Evolutionary conservation across 2,888 invertebrate species (phyloP).

Genomic region (Ametastegia equiseti): DNA sequence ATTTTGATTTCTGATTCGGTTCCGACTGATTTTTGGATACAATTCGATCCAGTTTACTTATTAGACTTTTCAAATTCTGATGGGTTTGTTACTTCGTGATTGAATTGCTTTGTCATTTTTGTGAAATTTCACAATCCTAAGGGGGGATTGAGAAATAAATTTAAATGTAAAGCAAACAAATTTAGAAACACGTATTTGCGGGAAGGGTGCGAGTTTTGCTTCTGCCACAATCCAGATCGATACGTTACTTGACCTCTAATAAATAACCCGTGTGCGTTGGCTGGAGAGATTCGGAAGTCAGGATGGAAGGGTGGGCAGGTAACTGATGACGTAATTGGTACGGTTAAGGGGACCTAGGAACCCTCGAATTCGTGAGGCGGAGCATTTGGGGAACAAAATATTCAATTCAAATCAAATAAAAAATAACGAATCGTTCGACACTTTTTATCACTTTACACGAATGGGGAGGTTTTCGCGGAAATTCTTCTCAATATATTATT

Average conservation of each 20-base stretch:
- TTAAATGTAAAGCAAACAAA: neutral
- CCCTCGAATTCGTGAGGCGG: neutral
- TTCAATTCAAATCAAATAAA: neutral
- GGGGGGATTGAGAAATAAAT: too few species aligned
- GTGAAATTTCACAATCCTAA: too few species aligned
- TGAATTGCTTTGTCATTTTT: too few species aligned
- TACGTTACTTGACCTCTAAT: conserved; percentile 25
- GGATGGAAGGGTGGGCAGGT: neutral
- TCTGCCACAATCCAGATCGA: conserved; percentile 2
- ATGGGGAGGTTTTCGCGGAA: too few species aligned
- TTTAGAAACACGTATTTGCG: neutral
- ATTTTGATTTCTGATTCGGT: too few species aligned
- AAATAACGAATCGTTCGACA: neutral
- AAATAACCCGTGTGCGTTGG: neutral
- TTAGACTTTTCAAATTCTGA: too few species aligned
- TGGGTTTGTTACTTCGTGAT: too few species aligned
- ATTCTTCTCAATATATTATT: too few species aligned
- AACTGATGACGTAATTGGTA: conserved; percentile 26
- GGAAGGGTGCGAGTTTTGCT: neutral
- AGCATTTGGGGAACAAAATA: neutral
- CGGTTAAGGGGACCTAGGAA: neutral
- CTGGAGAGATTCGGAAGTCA: conserved; percentile 4
- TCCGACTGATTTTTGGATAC: too few species aligned
- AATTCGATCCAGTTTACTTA: too few species aligned
- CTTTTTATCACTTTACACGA: neutral